Conservation (phyloP, 2,113 vertebrate genomes). For the Catharus fuscescens region DNA sequence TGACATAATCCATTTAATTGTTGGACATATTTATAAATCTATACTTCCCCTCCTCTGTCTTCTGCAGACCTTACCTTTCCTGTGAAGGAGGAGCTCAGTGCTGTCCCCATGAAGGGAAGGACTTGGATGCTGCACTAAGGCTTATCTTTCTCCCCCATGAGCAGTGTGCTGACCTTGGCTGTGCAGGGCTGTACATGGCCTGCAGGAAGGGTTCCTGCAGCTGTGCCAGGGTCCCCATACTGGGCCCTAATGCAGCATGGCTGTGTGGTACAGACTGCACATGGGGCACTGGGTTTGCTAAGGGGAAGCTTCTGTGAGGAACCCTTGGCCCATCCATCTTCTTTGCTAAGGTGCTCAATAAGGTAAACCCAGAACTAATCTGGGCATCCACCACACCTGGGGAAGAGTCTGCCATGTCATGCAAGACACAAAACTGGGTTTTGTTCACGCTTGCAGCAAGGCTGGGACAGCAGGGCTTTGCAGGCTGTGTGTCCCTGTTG, state of each 20-base stretch:
- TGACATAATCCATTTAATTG: neutral
- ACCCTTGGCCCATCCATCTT: neutral
- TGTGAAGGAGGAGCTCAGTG: neutral
- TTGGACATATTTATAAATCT: neutral
- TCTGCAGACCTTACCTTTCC: neutral
- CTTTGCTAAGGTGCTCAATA: accelerated
- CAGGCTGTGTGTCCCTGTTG: neutral
- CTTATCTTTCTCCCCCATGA: accelerated
- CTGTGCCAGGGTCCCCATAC: accelerated
- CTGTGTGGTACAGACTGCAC: neutral
- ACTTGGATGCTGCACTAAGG: accelerated
- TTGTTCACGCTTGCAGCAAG: neutral
- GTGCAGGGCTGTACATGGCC: accelerated
- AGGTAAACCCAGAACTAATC: neutral
- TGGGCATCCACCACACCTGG: accelerated
- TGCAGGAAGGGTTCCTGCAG: neutral
- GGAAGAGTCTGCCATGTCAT: neutral
- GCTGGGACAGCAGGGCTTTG: neutral
- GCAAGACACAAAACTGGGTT: neutral
- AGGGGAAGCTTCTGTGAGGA: too few relatives aligned
- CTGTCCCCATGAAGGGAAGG: neutral
- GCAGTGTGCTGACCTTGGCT: neutral
- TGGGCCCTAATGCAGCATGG: accelerated
- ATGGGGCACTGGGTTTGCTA: neutral
- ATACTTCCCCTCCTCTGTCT: neutral